Percentiles rank a stretch among this genome's conserved stretches.
These are phyloP conservation scores for Brachionus asplanchnoidis DNA, from an alignment of 1,140 invertebrate species.

Conservation along the genomic window DNA sequence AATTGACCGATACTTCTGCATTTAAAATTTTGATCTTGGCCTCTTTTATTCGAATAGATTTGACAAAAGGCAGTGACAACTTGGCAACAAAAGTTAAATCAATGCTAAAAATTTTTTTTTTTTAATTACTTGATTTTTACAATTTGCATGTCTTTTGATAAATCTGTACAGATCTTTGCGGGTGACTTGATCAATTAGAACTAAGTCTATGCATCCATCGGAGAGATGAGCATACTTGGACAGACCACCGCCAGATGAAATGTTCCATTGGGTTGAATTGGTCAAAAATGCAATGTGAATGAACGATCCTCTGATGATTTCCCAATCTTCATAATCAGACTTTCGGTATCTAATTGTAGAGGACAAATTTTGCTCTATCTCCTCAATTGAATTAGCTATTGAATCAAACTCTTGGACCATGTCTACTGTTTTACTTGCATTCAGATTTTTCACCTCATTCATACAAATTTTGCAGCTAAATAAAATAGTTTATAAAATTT, in stretches of 20 bases:
- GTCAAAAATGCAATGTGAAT: slow-evolving; percentile 1
- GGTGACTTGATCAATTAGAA: slow-evolving; percentile 48
- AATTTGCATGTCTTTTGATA: slow-evolving; percentile 50
- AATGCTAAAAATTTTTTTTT: neutral
- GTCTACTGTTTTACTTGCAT: neutral
- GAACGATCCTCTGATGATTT: neutral
- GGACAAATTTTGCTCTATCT: slow-evolving; percentile 19
- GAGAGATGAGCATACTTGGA: slow-evolving; percentile 52
- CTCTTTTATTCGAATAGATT: slow-evolving; percentile 49
- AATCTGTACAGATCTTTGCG: slow-evolving; percentile 52
- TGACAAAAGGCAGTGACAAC: slow-evolving; percentile 53
- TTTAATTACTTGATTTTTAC: slow-evolving; percentile 52
- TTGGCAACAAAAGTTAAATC: slow-evolving; percentile 41
- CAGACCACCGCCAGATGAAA: slow-evolving; percentile 49
- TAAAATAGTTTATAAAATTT: neutral
- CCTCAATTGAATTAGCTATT: slow-evolving; percentile 10
- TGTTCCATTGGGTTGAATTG: slow-evolving; percentile 43
- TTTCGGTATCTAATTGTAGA: neutral
- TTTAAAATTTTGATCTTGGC: slow-evolving; percentile 46
- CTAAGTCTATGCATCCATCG: slow-evolving; percentile 51
- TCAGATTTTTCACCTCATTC: neutral
- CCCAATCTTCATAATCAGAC: neutral
- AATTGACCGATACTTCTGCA: neutral
- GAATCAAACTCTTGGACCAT: slow-evolving; percentile 6
- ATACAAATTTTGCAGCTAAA: slow-evolving; percentile 13